These are phyloP conservation scores for Meghimatium bilineatum DNA, from an alignment of 2,888 invertebrate genomes.

Conservation along the genomic window DNA sequence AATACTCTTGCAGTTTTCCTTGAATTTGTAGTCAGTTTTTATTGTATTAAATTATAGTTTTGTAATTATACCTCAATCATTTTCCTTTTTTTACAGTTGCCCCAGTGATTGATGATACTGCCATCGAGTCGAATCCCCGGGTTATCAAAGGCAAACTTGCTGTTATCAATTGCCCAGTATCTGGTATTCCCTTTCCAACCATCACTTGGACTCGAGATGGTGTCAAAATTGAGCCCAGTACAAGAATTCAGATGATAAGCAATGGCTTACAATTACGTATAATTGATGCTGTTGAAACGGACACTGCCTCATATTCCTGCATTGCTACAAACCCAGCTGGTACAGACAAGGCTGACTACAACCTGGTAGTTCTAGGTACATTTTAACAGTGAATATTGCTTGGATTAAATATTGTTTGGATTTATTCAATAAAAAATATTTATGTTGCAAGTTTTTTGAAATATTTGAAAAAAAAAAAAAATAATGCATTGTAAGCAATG, in stretches of 20 bases:
- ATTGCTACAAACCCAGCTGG: slow-evolving; percentile 74
- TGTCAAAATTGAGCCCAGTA: slow-evolving; percentile 45
- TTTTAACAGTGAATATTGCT: background rate
- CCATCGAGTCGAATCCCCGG: slow-evolving; percentile 69
- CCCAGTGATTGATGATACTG: slow-evolving; percentile 74
- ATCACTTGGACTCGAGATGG: slow-evolving; percentile 76
- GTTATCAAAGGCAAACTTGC: slow-evolving; percentile 72
- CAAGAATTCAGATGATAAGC: slow-evolving; percentile 48
- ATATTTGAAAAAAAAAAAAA: too few species aligned
- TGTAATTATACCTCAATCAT: too few species aligned
- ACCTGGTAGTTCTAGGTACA: slow-evolving; percentile 70
- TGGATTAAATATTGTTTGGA: background rate
- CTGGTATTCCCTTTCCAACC: slow-evolving; percentile 76
- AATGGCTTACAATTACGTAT: slow-evolving; percentile 65
- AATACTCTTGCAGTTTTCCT: background rate
- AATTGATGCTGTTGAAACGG: slow-evolving; percentile 55
- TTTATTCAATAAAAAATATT: too few species aligned
- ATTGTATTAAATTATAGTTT: background rate
- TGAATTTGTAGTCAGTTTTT: background rate
- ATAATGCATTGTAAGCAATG: too few species aligned
- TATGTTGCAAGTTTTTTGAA: too few species aligned
- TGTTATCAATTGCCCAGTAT: slow-evolving; percentile 76
- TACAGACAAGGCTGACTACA: slow-evolving; percentile 62
- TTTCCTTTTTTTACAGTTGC: slow-evolving; percentile 67
- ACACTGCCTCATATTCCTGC: slow-evolving; percentile 69